Evolutionary conservation across 2,113 vertebrate species (phyloP).

Genomic region (Pachycephala philippinensis): DNA sequence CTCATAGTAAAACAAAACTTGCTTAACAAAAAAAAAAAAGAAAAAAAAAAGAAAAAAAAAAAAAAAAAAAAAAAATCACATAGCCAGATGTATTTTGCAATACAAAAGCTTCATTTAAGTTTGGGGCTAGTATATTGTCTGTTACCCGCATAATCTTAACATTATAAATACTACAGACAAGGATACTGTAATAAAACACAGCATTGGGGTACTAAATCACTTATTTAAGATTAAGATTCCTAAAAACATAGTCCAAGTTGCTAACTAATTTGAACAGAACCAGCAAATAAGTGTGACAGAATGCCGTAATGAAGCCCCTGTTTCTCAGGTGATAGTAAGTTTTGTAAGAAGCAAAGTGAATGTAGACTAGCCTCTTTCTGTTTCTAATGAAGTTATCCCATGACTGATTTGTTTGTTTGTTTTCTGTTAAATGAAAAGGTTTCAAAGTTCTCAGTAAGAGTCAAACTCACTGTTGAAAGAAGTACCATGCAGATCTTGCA

Average conservation of each 20-base stretch:
- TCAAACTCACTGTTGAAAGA: slow-evolving; percentile 79
- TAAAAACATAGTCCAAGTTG: slow-evolving; percentile 87
- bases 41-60: neutral
- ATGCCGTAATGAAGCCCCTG: slow-evolving; percentile 16
- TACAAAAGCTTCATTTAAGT: slow-evolving; percentile 88
- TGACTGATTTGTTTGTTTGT: slow-evolving; percentile 7
- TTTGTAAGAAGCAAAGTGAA: slow-evolving; percentile 60
- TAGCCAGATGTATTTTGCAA: slow-evolving; percentile 83
- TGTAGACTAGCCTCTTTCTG: slow-evolving; percentile 66
- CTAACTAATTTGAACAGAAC: slow-evolving; percentile 84
- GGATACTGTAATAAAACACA: slow-evolving; percentile 87
- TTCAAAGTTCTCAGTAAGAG: slow-evolving; percentile 72
- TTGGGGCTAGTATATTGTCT: slow-evolving; percentile 89
- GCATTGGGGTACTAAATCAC: slow-evolving; percentile 76
- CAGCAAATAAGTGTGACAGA: slow-evolving; percentile 55
- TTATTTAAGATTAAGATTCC: slow-evolving; percentile 85
- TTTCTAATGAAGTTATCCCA: slow-evolving; percentile 67
- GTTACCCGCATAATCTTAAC: slow-evolving; percentile 96
- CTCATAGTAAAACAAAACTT: slow-evolving; percentile 73
- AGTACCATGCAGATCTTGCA: slow-evolving; percentile 86
- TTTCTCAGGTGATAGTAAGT: slow-evolving; percentile 50
- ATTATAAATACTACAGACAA: slow-evolving; percentile 97
- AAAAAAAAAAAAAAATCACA: slow-evolving; percentile 60
- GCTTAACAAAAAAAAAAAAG: neutral
- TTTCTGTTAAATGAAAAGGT: slow-evolving; percentile 71